phyloP scores from a whole-genome alignment of 2,113 vertebrate genomes.

The Gallinago paraguaiae region DNA sequence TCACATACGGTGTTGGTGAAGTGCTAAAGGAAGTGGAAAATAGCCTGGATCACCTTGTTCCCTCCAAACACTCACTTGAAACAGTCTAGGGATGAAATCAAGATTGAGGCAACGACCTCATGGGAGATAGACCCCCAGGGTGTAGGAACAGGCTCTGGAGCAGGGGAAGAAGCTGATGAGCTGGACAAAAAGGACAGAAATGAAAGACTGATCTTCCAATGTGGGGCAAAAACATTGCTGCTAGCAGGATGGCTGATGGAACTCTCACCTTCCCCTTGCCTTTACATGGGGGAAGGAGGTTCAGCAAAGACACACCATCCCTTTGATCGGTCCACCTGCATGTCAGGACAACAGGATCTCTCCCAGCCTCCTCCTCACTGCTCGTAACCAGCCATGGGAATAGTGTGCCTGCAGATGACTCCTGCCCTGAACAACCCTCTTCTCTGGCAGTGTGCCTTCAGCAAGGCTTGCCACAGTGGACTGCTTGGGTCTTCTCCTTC shows the following conservation, averaged over 20 bases:
- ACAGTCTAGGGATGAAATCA: neutral
- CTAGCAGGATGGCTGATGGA: neutral
- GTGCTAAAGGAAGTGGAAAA: neutral
- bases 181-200: neutral
- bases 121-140: fast-evolving
- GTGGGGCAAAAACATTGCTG: fast-evolving
- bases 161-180: neutral
- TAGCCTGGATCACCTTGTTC: neutral
- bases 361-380: neutral
- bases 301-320: neutral
- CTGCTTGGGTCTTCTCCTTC: neutral
- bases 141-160: neutral
- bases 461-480: neutral
- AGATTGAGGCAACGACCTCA: neutral
- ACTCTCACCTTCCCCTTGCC: neutral
- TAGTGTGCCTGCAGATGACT: neutral
- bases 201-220: neutral
- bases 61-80: neutral
- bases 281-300: neutral
- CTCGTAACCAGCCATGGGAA: neutral
- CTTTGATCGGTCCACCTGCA: no score
- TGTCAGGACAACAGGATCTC: neutral
- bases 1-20: neutral
- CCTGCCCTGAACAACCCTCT: neutral
- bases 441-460: neutral